Conservation (phyloP, 2,888 invertebrate species). For the Diogma glabrata region DNA sequence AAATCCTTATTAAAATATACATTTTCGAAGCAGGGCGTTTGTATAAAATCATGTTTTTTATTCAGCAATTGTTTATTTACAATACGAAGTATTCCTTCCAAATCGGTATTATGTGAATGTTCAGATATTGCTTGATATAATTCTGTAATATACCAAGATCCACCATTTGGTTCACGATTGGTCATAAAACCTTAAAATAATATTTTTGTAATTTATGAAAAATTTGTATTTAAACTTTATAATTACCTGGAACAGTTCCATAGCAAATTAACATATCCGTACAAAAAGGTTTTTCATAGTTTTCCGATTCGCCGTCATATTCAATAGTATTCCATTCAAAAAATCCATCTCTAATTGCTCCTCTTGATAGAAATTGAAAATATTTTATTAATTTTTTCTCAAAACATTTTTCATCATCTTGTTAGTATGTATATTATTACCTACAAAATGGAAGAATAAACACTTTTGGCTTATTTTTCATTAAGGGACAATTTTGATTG, state of each 20-base stretch:
- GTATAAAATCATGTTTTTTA: no score
- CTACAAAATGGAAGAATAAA: conserved; percentile 5
- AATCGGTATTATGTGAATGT: conserved; percentile 1
- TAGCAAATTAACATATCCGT: conserved; percentile 4
- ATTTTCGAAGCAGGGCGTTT: no score
- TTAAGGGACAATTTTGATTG: background rate
- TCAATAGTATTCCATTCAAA: no score
- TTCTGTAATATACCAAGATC: conserved; percentile 6
- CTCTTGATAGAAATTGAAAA: background rate
- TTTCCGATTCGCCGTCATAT: no score
- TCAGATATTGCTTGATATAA: background rate
- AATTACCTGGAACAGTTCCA: background rate
- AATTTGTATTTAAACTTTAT: no score
- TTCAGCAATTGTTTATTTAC: no score
- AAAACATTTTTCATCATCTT: no score
- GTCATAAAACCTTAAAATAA: conserved; percentile 3
- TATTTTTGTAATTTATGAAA: no score
- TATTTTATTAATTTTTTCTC: background rate
- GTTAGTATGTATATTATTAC: no score
- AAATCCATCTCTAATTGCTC: no score
- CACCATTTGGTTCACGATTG: background rate
- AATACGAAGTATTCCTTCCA: background rate
- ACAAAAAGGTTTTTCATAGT: background rate
- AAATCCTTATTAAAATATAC: no score
- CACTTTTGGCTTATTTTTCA: conserved; percentile 4